Evolutionary conservation across 2,888 invertebrate species (phyloP), one percentile per base, ranked within the genome.

Genomic region (Himalopsyche japonica): DNA sequence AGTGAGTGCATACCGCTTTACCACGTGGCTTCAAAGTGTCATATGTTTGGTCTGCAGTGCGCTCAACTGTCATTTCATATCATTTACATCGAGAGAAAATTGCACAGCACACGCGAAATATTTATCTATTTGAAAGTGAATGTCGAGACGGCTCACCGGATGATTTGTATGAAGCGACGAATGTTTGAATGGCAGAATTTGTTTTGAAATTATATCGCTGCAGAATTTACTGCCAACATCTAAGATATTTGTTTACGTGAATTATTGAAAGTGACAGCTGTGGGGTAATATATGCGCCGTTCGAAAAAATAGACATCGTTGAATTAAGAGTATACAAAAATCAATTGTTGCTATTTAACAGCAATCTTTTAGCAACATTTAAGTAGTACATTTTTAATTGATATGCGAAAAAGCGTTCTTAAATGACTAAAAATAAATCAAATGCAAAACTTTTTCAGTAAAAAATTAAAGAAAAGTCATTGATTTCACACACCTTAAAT

Each of bases 1-100:
- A 20, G 5, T 8, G 57, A 20, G 57, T 57, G 57, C 57, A 57
- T 24, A 3, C 57, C 24, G 47, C 37, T 47, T 24, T 70, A 43
- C 79, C 86, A 86, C 86, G 86, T 86, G 86, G 84, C 78, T 81
- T 20, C 78, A 48, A 80, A 84, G 80, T 84, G 86, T 86, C 86
- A 86, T 78, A 80, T 84, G 84, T 83, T 81, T 78, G 77, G 48
- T 79, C 81, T 80, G 83, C 86, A 79, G 81, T 76, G 37, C 48
- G 30, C 79, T 20, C 83, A 80, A 76, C 37, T 79, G 79, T 70
- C 70, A 81, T 79, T 49, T 30, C 30, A 20, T 79, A 30, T 79
- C 30, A 79, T 49, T 27, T 30, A 48, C 24, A 47, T 47, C 48
- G 47, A 15, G 20, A 79, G 49, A 24, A 49, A 80, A 80, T 47